Base-by-base conservation (phyloP, 1,140 invertebrate genomes). In the Drosophila neocordata region DNA sequence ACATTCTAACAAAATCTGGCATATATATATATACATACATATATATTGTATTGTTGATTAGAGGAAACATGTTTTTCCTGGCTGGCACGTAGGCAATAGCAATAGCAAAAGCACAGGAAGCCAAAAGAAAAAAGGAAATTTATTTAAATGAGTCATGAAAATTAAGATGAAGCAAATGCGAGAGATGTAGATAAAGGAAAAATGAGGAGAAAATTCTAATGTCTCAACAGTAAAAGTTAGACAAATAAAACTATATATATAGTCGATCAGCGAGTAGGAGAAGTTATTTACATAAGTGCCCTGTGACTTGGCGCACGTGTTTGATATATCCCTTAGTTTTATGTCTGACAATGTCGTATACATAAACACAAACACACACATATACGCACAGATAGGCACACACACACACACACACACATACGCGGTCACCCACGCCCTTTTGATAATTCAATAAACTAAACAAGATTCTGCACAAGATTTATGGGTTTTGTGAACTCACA, bases 241-340 rank as follows among this genome's bases (percentile, higher is more conserved):
- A 75, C 83, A 85, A 85, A 88, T 88, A 85, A 88, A 85, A 85
- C 82, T 85, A 87, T 85, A 85, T 88, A 85, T 88, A 82, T 69
- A 57, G 59, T 15, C 41, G 48, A 31, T 48, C 24, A 27, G 62
- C 7, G 53, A 18, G n/a, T 18, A 18, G 44, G 35, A 38, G 59
- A 53, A 53, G 44, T 62, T 82, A 79, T 88, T 82, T 78, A 85
- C 78, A 82, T 85, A 88, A 88, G 78, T 82, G 78, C 38, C 71
- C 13, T 62, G 71, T 53, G 71, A 67, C 65, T 57, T 38, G 59
- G 58, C 15, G 78, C 82, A 85, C 82, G 83, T 85, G 82, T 85
- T 88, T 82, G 78, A 72, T 82, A 88, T 79, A 82, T 82, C 79
- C 60, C 75, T 72, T 85, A 85, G 78, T 85, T 87, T 82, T 87